A percentile compares a stretch with the other conserved stretches of the same genome.
Evolutionary conservation across 1,140 invertebrate species (phyloP).

Genomic region (Parapsyche elsis): DNA sequence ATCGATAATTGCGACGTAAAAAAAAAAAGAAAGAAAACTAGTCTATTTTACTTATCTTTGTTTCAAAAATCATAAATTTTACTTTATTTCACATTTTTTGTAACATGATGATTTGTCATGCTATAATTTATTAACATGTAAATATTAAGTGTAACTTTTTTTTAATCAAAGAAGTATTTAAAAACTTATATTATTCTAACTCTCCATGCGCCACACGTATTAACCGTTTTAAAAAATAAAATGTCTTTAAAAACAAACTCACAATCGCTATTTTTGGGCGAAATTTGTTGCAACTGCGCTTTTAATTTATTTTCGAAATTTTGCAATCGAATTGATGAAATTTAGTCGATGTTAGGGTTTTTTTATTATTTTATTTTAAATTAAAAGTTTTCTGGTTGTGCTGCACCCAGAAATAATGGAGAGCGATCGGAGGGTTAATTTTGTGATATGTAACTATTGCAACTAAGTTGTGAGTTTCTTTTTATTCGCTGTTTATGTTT

Average conservation of each 20-base stretch:
- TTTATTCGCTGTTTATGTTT: conserved; percentile 18
- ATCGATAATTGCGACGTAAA: no score
- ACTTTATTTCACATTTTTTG: not conserved
- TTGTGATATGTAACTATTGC: conserved; percentile 24
- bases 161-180: not conserved
- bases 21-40: not conserved
- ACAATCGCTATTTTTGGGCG: no score
- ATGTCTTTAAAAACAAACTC: not conserved
- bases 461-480: conserved; percentile 30
- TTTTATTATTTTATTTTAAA: not conserved
- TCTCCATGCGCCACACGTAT: not conserved
- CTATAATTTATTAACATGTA: not conserved
- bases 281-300: not conserved
- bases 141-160: not conserved
- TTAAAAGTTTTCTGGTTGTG: not conserved
- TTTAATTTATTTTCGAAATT: not conserved
- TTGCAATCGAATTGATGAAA: no score
- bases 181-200: not conserved
- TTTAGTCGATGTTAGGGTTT: not conserved
- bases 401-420: not conserved
- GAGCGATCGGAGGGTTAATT: not conserved
- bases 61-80: no score
- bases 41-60: not conserved
- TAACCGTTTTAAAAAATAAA: not conserved
- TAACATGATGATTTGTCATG: not conserved